Percentiles rank a stretch among this genome's conserved stretches.
Conservation (phyloP, 2,797 vertebrate species). For the Paedocypris micromegethes region DNA sequence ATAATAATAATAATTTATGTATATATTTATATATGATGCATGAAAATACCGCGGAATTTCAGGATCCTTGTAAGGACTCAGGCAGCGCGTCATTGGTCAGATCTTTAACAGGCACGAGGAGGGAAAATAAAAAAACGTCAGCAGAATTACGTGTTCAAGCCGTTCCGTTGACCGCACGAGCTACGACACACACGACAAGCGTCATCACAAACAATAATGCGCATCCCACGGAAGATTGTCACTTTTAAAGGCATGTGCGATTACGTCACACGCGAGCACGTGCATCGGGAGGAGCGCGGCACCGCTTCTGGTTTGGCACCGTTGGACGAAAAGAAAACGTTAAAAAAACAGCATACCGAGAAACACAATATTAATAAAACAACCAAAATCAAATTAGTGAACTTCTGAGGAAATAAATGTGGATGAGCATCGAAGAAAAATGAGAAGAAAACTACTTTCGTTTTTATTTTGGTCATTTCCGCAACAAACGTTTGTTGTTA, state of each 20-base stretch:
- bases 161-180: background rate
- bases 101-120: too few relatives aligned
- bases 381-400: background rate
- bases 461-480: too few relatives aligned
- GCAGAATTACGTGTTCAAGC: background rate
- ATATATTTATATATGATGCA: too few relatives aligned
- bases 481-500: too few relatives aligned
- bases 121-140: too few relatives aligned
- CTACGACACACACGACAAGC: background rate
- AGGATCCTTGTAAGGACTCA: too few relatives aligned
- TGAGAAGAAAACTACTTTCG: too few relatives aligned
- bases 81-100: too few relatives aligned
- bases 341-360: background rate
- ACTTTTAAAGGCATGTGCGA: background rate
- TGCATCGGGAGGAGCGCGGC: background rate
- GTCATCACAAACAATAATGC: background rate
- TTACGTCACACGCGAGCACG: background rate
- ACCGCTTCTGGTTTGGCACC: constrained; percentile 27
- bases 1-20: too few relatives aligned
- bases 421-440: too few relatives aligned
- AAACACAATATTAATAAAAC: background rate
- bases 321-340: background rate
- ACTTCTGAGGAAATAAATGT: too few relatives aligned
- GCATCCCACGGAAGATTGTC: constrained; percentile 13
- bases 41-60: too few relatives aligned